Evolutionary conservation across 2,797 vertebrate genomes (phyloP).

Genomic region (Oryzias dopingdopingensis): DNA sequence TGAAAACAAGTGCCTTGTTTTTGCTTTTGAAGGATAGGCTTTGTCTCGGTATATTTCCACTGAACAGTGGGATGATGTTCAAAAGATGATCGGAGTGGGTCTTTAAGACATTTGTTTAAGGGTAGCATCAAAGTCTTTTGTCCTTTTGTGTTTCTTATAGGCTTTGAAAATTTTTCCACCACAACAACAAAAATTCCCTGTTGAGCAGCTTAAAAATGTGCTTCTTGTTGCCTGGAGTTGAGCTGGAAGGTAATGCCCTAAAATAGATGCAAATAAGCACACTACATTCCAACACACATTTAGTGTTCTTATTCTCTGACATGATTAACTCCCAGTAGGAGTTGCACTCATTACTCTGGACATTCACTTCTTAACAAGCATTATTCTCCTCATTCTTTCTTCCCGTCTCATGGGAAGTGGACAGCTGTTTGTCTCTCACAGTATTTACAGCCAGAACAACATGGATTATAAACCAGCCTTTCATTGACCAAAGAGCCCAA

Average conservation of each 20-base stretch:
- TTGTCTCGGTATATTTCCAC: no score
- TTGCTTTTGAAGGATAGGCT: no score
- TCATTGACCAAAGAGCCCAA: conserved; percentile 37
- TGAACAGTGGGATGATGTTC: no score
- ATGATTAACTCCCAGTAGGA: conserved; percentile 1
- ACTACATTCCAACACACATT: background rate
- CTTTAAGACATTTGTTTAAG: no score
- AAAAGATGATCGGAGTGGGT: no score
- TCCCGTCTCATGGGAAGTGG: conserved; percentile 54
- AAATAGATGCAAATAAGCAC: background rate
- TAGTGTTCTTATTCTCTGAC: background rate
- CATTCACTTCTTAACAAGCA: conserved; percentile 10
- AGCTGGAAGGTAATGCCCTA: background rate
- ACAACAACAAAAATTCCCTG: no score
- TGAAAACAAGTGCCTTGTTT: no score
- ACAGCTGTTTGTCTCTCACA: conserved; percentile 55
- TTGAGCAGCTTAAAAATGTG: background rate
- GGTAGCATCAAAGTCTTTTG: no score
- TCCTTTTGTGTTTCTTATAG: no score
- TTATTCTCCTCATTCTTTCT: conserved; percentile 9
- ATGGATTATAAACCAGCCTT: conserved; percentile 47
- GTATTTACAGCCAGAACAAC: conserved; percentile 42
- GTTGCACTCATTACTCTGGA: conserved; percentile 8
- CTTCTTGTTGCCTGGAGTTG: background rate
- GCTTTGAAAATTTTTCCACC: no score